Conservation (phyloP, 1,140 invertebrate species). For the Phenacoccus solenopsis region DNA sequence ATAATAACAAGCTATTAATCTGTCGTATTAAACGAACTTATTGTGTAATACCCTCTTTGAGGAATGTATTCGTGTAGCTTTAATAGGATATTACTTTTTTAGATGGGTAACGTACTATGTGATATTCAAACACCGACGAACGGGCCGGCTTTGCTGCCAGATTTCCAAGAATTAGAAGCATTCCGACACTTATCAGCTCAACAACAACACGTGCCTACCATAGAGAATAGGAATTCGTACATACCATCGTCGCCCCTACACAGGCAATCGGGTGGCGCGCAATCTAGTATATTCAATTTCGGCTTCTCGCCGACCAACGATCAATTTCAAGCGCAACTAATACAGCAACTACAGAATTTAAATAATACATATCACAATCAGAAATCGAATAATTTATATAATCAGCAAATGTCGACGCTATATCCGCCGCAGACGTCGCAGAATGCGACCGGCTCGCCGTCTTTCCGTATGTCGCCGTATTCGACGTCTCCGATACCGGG, state of each 20-base stretch:
- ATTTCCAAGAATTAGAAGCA: slow-evolving; percentile 29
- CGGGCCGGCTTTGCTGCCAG: slow-evolving; percentile 28
- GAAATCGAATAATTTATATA: slow-evolving; percentile 16
- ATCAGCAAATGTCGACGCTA: not conserved
- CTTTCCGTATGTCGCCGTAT: slow-evolving; percentile 30
- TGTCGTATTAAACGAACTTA: too few species aligned
- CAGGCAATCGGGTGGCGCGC: slow-evolving; percentile 8
- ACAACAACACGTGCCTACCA: slow-evolving; percentile 17
- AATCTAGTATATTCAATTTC: slow-evolving; percentile 23
- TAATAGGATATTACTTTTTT: not conserved
- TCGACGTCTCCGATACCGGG: slow-evolving; percentile 32
- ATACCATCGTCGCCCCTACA: slow-evolving; percentile 25
- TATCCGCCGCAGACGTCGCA: slow-evolving; percentile 30
- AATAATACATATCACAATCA: slow-evolving; percentile 27
- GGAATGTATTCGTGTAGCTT: not conserved
- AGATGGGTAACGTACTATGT: slow-evolving; percentile 24
- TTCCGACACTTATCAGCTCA: slow-evolving; percentile 25
- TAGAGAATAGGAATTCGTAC: slow-evolving; percentile 6
- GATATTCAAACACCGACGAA: slow-evolving; percentile 28
- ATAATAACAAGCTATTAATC: too few species aligned
- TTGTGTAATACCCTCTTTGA: too few species aligned
- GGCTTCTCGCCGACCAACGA: slow-evolving; percentile 31
- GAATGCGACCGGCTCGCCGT: slow-evolving; percentile 25
- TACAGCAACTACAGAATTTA: slow-evolving; percentile 42
- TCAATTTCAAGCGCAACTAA: slow-evolving; percentile 40